Percentiles rank a stretch among this genome's conserved stretches.
Conservation (phyloP, 2,888 invertebrate species). For the Caenorhabditis wallacei region DNA sequence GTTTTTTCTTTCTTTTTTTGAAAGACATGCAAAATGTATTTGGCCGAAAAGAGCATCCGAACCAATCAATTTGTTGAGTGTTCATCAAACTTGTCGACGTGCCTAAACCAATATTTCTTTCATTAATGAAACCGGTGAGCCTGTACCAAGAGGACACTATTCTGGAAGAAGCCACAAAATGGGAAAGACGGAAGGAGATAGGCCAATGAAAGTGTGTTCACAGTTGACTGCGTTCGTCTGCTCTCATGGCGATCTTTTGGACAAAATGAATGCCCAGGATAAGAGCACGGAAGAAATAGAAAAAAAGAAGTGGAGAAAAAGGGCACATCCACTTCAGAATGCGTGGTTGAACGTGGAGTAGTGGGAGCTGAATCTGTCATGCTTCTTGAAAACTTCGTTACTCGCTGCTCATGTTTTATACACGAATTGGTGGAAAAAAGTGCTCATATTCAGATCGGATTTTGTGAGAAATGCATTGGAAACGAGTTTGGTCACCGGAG, state of each 20-base stretch:
- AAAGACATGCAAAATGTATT: conserved; percentile 45
- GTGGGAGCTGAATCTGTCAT: conserved; percentile 32
- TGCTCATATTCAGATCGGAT: conserved; percentile 28
- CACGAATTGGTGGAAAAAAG: conserved; percentile 24
- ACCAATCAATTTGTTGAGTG: conserved; percentile 46
- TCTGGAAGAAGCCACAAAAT: conserved; percentile 15
- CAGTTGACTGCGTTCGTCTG: conserved; percentile 53
- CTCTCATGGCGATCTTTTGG: conserved; percentile 15
- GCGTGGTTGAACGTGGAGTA: conserved; percentile 24
- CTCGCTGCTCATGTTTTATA: conserved; percentile 45
- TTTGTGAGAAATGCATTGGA: conserved; percentile 11
- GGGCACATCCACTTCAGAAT: conserved; percentile 40
- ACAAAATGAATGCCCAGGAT: conserved; percentile 1
- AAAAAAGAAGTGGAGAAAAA: background rate
- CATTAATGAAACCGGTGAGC: conserved; percentile 11
- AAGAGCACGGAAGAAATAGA: conserved; percentile 22
- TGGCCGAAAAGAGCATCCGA: conserved; percentile 33
- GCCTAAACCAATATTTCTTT: conserved; percentile 11
- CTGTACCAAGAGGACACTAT: conserved; percentile 21
- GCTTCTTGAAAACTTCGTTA: conserved; percentile 24
- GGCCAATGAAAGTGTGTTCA: conserved; percentile 30
- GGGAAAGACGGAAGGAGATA: background rate
- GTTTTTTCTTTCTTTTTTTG: conserved; percentile 40
- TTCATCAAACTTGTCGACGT: conserved; percentile 28
- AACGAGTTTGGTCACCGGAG: conserved; percentile 34